Evolutionary conservation across 2,888 invertebrate species (phyloP), one percentile per base, ranked within the genome.

Genomic region (Hermaeophaga mercurialis): DNA sequence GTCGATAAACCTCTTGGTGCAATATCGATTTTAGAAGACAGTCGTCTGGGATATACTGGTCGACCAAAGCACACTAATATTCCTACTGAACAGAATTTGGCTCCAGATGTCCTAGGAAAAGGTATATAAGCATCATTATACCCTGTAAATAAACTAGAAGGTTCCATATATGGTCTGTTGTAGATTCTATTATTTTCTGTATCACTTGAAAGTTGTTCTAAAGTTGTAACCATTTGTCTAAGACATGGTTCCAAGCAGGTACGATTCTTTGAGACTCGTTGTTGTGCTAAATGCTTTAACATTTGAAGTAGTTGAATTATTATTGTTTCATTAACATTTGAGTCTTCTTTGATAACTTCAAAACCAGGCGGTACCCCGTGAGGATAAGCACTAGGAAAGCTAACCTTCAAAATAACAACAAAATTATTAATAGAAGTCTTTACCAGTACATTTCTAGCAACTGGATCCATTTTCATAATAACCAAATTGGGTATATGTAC

Each of bases 51-150:
- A 19, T 66, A 58, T 50, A 88, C 81, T 0, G 89, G 87, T 46
- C 92, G 43, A 45, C 89, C 89, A 78, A 96, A 96, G 64, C 91
- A 91, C 0, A 94, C 94, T 54, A 97, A 78, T 52, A 87, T 84
- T 69, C 92, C 92, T 15, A 90, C 90, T 18, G 90, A 90, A 77
- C 92, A 94, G 81, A 96, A 97, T 69, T 90, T 88, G 0, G 94
- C 96, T 1, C 96, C 96, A 7, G 94, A 94, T 0, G 96, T 96
- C 49, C 94, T 82, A 0, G 96, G 96, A 77, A 95, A 97, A 0
- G 96, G 96, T 65, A 97, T 91, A 73, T 91, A 91, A 5, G 91
- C 87, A 71, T 92, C 92, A 58, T 80, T 80, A 60, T 76, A 80
- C 28, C 78, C 76, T n/a, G 78, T 76, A 58, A 78, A 78, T 3